Base-by-base conservation (phyloP, 2,797 vertebrate species). In the Chloroceryle inda region DNA sequence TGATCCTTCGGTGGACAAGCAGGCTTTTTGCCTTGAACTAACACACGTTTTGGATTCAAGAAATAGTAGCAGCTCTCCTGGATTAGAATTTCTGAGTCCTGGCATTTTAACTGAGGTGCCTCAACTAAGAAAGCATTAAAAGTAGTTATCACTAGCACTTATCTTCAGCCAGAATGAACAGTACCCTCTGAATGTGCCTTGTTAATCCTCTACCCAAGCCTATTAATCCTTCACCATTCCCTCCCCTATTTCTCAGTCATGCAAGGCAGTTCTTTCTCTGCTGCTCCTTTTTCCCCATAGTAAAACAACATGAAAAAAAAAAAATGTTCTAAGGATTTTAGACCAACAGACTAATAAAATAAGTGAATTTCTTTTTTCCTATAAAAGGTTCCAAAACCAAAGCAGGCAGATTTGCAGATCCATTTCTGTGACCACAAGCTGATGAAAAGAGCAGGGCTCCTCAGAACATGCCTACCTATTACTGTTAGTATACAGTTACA, bases 341-440 rank as follows among this genome's bases (percentile, higher is more conserved):
- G 77, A 94, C 18, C 40, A 81, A 66, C 38, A 95, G n/a, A 88
- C 40, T 45, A 74, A 88, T 69, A 95, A 96, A 97, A 95, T 84
- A 96, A 75, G 62, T 35, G 91, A 74, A 69, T 79, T 75, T 91
- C 27, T 83, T 78, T 73, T 84, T 88, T 96, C 91, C 85, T 80
- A 76, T 12, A 66, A 66, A 74, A 55, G 63, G 42, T 78, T 96
- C 91, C 84, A 96, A 96, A 97, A 50, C 72, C 81, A 73, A 88
- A 94, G 67, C 2, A 78, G 83, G 42, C 82, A 87, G 93, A 72
- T 62, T 85, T 85, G 77, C 64, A 91, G 82, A 91, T 45, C 77
- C 42, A 40, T 68, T 94, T 81, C 85, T 0, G 2, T 11, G 21
- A 53, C 44, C 90, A 31, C 2, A 18, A 81, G 68, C 62, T 5